Base-by-base conservation (phyloP, 2,797 vertebrate genomes). In the Cichlasoma orientale region DNA sequence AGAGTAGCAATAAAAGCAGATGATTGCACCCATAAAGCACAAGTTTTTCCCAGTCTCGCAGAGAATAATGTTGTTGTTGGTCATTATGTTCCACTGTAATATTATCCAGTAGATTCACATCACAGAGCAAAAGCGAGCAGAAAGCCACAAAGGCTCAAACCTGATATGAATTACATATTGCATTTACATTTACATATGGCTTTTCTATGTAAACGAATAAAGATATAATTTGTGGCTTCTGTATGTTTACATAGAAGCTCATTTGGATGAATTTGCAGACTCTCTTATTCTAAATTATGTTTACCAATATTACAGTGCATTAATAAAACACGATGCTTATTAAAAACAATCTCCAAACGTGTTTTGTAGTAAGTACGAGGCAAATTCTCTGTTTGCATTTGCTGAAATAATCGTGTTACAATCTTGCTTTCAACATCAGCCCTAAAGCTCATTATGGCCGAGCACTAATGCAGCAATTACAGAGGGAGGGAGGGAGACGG, bases 1-100 rank as follows among this genome's bases (percentile, higher is more conserved):
- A 77, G 44, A 58, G 47, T 38, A 58, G 80, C 84, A 88, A 88
- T 93, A 92, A 90, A 90, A 90, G 19, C 63, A 56, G 56, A 85
- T 71, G 63, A 90, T 88, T 91, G 77, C 72, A 68, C 38, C 76
- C 84, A 92, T 93, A 92, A 93, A 94, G 72, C 88, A 82, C 36
- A 3, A 29, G 54, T 77, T 85, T 83, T 84, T 83, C 52, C 56
- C 74, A 72, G 23, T 56, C 56, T 79, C 53, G 41, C 68, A 56
- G 58, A 83, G 54, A 72, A 82, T 90, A 8, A 82, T 84, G 80
- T 74, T 52, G 86, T 80, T 74, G 50, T 56, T 52, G 12, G 33
- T 74, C 72, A 47, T 82, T 70, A 56, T 54, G 52, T 85, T 85
- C 72, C 23, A 33, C 53, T 27, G 66, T 81, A 79, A 79, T 76